These are phyloP conservation scores for Todus mexicanus DNA, from an alignment of 2,797 vertebrate genomes.

Conservation along the genomic window DNA sequence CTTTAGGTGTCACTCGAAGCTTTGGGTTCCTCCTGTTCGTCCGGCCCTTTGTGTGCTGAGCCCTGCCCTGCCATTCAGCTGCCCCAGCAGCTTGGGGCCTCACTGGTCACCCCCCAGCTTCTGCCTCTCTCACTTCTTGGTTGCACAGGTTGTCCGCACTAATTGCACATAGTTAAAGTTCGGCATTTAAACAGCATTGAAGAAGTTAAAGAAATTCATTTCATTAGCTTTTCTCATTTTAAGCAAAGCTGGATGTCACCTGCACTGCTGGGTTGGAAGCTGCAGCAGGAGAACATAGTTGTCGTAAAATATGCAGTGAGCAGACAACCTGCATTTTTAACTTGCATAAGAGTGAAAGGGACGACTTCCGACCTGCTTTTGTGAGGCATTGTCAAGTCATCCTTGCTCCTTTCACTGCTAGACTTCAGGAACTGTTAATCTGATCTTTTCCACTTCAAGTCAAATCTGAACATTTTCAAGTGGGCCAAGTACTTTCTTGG, in stretches of 20 bases:
- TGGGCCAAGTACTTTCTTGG: conserved; percentile 69
- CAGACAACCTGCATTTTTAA: background rate
- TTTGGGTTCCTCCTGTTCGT: conserved; percentile 48
- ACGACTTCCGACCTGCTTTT: conserved; percentile 17
- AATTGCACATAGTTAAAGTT: background rate
- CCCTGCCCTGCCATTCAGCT: conserved; percentile 3
- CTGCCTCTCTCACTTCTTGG: background rate
- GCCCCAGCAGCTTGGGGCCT: background rate
- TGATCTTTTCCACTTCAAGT: conserved; percentile 52
- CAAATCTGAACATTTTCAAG: conserved; percentile 64
- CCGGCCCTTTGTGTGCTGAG: background rate
- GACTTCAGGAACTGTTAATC: conserved; percentile 61
- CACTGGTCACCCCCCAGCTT: background rate
- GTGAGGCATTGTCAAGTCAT: background rate
- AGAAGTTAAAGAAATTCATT: background rate
- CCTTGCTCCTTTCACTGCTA: conserved; percentile 27
- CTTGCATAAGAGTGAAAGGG: background rate
- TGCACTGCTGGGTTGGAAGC: background rate
- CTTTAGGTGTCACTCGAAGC: conserved; percentile 60
- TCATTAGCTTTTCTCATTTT: background rate
- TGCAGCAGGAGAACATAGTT: background rate
- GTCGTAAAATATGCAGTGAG: background rate
- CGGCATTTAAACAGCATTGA: background rate
- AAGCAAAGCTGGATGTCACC: background rate
- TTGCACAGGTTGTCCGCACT: background rate